A percentile compares a stretch with the other conserved stretches of the same genome.
phyloP scores from a whole-genome alignment of 2,113 vertebrate genomes.

The Caretta caretta region DNA sequence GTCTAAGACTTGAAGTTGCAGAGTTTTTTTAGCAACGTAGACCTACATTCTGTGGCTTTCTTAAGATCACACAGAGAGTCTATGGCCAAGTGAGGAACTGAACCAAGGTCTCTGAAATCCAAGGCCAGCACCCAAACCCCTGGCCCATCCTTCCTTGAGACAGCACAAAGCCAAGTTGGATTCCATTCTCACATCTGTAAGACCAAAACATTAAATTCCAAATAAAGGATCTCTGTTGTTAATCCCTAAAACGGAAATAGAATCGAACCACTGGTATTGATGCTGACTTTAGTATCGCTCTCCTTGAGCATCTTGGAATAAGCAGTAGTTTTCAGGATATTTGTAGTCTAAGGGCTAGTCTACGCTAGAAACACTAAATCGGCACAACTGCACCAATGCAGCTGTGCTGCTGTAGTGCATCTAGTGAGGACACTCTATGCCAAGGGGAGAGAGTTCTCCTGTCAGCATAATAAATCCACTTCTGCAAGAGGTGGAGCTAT shows the following conservation, averaged over 20 bases:
- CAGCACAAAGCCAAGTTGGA: neutral
- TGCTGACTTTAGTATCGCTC: accelerated
- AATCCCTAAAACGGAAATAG: neutral
- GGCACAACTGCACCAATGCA: too few relatives aligned
- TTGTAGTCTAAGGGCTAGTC: neutral
- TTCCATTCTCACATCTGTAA: neutral
- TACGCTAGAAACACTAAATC: neutral
- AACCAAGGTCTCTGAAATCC: neutral
- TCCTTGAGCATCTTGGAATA: neutral
- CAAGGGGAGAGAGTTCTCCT: too few relatives aligned
- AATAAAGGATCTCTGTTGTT: neutral
- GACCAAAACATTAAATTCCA: neutral
- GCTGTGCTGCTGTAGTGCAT: too few relatives aligned
- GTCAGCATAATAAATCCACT: too few relatives aligned
- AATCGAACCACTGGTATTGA: neutral
- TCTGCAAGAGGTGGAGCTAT: too few relatives aligned
- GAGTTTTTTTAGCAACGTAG: neutral
- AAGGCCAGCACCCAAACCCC: neutral
- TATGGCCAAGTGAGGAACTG: neutral
- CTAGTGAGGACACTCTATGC: too few relatives aligned
- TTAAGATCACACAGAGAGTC: neutral
- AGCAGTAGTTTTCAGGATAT: neutral
- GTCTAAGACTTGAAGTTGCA: neutral
- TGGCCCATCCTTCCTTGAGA: neutral
- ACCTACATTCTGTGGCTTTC: neutral